Percentiles rank a stretch among this genome's conserved stretches.
Evolutionary conservation across 64 coral and sea anemone species (phyloP).

Genomic region (Cladopsammia gracilis): DNA sequence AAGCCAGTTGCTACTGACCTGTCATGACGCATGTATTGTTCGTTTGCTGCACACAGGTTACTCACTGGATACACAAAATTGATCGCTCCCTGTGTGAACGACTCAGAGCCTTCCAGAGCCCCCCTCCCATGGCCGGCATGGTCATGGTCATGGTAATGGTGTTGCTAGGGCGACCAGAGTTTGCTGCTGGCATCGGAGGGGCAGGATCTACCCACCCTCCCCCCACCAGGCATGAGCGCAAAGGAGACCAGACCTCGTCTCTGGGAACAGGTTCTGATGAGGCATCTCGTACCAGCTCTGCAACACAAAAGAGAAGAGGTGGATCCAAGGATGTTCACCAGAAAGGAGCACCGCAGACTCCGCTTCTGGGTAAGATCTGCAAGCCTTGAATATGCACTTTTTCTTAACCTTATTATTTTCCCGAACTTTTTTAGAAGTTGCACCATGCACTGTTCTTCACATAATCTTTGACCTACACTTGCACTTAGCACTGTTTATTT

Average conservation of each 20-base stretch:
- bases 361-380: slow-evolving; percentile 21
- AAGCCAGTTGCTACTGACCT: no score
- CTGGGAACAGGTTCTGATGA: slow-evolving; percentile 80
- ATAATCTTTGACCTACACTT: no score
- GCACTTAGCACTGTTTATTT: no score
- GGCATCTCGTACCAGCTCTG: slow-evolving; percentile 83
- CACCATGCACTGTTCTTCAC: no score
- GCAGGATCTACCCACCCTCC: slow-evolving; percentile 45
- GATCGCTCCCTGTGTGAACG: slow-evolving; percentile 92
- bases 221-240: slow-evolving; percentile 74
- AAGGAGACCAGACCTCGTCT: slow-evolving; percentile 65
- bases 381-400: no score
- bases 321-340: slow-evolving; percentile 5
- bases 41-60: slow-evolving; percentile 56
- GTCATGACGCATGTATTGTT: neutral
- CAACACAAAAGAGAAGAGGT: slow-evolving; percentile 62
- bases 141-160: slow-evolving; percentile 99
- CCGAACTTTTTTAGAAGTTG: no score
- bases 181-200: slow-evolving; percentile 83
- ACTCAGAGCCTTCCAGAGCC: slow-evolving; percentile 94
- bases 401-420: no score
- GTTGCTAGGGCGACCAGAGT: slow-evolving; percentile 89
- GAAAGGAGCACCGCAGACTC: slow-evolving; percentile 9
- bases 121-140: slow-evolving; percentile 93
- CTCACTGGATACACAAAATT: slow-evolving; percentile 84